These are phyloP conservation scores for Calameuta pallipes DNA, from an alignment of 2,888 invertebrate genomes.

Conservation along the genomic window DNA sequence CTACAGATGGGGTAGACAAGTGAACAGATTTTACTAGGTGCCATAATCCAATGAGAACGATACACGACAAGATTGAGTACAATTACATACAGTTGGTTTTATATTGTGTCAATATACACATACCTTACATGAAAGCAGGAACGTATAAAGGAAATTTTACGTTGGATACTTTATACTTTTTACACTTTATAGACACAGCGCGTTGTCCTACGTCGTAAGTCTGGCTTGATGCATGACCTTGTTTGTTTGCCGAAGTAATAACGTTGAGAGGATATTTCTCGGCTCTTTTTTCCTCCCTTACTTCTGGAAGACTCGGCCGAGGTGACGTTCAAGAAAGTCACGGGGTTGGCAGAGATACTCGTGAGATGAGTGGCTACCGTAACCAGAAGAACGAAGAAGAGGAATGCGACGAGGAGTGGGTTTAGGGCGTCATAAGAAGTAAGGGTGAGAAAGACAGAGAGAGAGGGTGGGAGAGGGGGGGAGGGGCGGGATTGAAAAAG, in stretches of 20 bases:
- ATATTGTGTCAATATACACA: background rate
- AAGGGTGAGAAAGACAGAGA: background rate
- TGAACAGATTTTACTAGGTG: too few relatives aligned
- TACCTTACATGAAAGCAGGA: background rate
- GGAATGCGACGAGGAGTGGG: background rate
- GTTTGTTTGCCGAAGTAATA: constrained; percentile 30
- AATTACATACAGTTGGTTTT: too few relatives aligned
- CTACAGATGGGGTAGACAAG: too few relatives aligned
- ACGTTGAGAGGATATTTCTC: constrained; percentile 19
- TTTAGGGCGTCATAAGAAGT: background rate
- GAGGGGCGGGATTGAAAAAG: too few relatives aligned
- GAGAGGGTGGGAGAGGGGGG: too few relatives aligned
- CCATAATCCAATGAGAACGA: too few relatives aligned
- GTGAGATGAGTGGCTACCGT: background rate
- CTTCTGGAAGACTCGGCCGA: background rate
- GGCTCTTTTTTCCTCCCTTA: background rate
- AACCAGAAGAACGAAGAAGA: background rate
- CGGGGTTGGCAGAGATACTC: background rate
- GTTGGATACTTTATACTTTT: constrained; percentile 32
- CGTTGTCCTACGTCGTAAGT: constrained; percentile 31
- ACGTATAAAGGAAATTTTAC: constrained; percentile 16
- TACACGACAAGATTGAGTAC: too few relatives aligned
- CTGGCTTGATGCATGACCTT: constrained; percentile 42
- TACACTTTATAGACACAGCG: constrained; percentile 40
- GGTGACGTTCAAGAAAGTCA: background rate